Evolutionary conservation across 2,888 invertebrate genomes (phyloP).

Genomic region (Ligdia adustata): DNA sequence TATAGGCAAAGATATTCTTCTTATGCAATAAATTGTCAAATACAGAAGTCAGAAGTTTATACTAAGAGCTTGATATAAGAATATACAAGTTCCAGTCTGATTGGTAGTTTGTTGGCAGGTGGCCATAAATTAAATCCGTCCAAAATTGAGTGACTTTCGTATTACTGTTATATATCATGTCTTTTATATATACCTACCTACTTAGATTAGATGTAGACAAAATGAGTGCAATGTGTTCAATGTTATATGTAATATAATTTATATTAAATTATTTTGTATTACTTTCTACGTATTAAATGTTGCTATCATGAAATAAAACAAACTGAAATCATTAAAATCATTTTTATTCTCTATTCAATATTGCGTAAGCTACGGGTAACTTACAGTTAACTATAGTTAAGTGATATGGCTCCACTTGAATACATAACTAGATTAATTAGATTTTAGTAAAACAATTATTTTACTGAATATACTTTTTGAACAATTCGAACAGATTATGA

Average conservation of each 20-base stretch:
- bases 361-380: slow-evolving; percentile 67
- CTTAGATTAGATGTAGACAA: slow-evolving; percentile 39
- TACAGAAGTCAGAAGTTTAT: too few species aligned
- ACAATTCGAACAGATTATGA: slow-evolving; percentile 21
- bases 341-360: slow-evolving; percentile 49
- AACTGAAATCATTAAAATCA: slow-evolving; percentile 46
- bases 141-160: too few species aligned
- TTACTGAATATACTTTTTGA: slow-evolving; percentile 10
- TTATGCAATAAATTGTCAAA: too few species aligned
- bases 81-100: too few species aligned
- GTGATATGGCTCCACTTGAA: slow-evolving; percentile 77
- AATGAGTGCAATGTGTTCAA: slow-evolving; percentile 39
- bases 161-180: too few species aligned
- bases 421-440: slow-evolving; percentile 37
- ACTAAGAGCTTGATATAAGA: too few species aligned
- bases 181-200: too few species aligned
- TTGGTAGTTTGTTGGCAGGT: too few species aligned
- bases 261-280: slow-evolving; percentile 32
- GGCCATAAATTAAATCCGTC: too few species aligned
- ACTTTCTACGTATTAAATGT: slow-evolving; percentile 25
- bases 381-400: slow-evolving; percentile 68
- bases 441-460: neutral
- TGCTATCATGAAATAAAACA: slow-evolving; percentile 55
- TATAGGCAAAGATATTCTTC: too few species aligned
- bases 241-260: slow-evolving; percentile 39